Base-by-base conservation (phyloP, 2,888 invertebrate genomes). In the Drosophila kanekoi region DNA sequence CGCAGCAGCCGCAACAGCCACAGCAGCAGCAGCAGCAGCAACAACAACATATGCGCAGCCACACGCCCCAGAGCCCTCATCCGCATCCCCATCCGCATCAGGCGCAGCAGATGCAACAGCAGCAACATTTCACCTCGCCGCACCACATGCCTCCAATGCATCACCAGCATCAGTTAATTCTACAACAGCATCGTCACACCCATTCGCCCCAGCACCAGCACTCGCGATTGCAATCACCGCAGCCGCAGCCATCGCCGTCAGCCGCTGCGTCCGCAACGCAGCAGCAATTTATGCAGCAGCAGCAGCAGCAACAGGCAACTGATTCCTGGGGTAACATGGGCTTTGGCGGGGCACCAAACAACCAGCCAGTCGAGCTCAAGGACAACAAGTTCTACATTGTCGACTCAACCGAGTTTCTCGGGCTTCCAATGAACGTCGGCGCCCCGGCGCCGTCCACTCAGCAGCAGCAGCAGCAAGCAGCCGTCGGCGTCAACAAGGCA, bases 341-440 rank as follows among this genome's bases (percentile, higher is more conserved):
- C 51, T 87, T 87, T 69, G 87, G 81, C 47, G 71, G 80, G 48
- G 67, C 81, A 28, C 59, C 90, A 52, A 77, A 70, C 62, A 74
- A 77, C 60, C 72, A 85, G 66, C 67, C 86, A 14, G 79, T 87
- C 16, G 91, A 90, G 62, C 72, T 84, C 8, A 91, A 92, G 76
- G 90, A 91, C 64, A 91, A 91, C 61, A 92, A 92, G 76, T 92
- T 91, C 60, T 92, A 91, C 56, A 91, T 92, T 63, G 91, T 92
- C 20, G 92, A 92, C 77, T 90, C 92, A 51, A 83, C 90, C 59
- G 92, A 92, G 72, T 92, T 92, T 80, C 89, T 92, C 65, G 91
- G 92, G 79, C 91, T 92, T 89, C 92, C 92, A 86, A 87, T 92
- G 87, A 90, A 90, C 72, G 92, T 91, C 32, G 78, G 85, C 59